Evolutionary conservation across 2,888 invertebrate species (phyloP), one percentile per base, ranked within the genome.

Genomic region (Drosophila koepferae): DNA sequence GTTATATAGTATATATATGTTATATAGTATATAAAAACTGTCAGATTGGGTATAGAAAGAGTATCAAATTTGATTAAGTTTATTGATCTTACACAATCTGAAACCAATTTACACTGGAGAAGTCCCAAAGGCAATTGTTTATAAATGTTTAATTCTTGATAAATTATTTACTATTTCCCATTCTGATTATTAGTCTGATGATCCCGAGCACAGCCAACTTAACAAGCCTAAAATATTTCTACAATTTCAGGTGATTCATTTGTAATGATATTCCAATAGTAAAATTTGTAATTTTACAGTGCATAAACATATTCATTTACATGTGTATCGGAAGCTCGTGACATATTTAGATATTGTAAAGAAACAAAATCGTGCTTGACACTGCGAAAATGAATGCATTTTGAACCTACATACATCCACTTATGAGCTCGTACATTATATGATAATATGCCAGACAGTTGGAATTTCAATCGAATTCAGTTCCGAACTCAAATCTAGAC

Each of bases 221-320:
- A 34, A 34, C n/a, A 12, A 14, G 9, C 18, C 18, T 3, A 56
- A 6, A 5, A 16, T 3, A 10, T 44, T 7, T 49, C 10, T 49
- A 49, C 18, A 6, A 23, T 18, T 49, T 49, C 5, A 28, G 1
- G 2, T 38, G 23, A 38, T 16, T 38, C 16, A 38, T 16, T 6
- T n/a, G 6, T 5, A 34, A 56, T 48, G 18, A 6, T 14, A 60
- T 40, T 40, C 18, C 14, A 31, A 40, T 28, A 16, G 49, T 20
- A 34, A 16, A 9, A 41, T 41, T 34, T 23, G 9, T 8, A 31
- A 61, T 31, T 10, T 28, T 55, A 51, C 49, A 49, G 38, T 16
- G 38, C 61, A 72, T 58, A 74, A 67, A 74, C 74, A 23, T 16
- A 49, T 46, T 61, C 44, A 64, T 74, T 78, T 66, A 62, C 79